Evolutionary conservation across 2,888 invertebrate genomes (phyloP), one percentile per base, ranked within the genome.

Genomic region (Brenthis daphne): DNA sequence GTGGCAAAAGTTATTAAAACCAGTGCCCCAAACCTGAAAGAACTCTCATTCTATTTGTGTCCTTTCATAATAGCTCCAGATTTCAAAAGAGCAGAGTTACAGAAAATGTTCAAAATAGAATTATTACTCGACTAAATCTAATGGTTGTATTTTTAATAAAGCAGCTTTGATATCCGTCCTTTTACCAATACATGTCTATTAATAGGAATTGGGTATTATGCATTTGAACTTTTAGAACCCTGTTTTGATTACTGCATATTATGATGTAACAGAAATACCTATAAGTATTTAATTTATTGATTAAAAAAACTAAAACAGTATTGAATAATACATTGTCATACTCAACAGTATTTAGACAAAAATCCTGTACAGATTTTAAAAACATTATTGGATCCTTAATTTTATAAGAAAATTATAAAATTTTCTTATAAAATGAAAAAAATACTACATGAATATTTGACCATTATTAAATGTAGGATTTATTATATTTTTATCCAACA

Each of bases 31-130:
- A 92, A 91, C 78, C 82, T 93, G 37, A 85, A 88, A 76, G 93
- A 93, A 75, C 78, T 93, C 53, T 93, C 93, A 68, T 93, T 93
- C 76, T 93, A 93, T 75, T 82, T 92, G 51, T 93, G 93, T 73
- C 93, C 93, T 57, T 93, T 93, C 74, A 91, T 93, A 53, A 89
- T 88, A 75, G 86, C 89, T 56, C 87, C 87, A 64, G 87, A 88
- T 74, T 93, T 93, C 72, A 89, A 90, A 76, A 85, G 89, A 79
- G 79, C 85, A 75, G 93, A 93, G 76, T 78, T 93, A 79, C 89
- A 92, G 74, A 89, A 89, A 81, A 85, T 93, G 86, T 93, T 92
- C 77, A 84, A 88, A 76, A 92, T 93, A 82, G 90, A 93, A 77
- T 81, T 93, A 76, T 79, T 93, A 72, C 84, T 93, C 67, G 93